phyloP scores from a whole-genome alignment of 30 jellyfish, hydroid and myxozoan genomes.

The Turritopsis dohrnii region DNA sequence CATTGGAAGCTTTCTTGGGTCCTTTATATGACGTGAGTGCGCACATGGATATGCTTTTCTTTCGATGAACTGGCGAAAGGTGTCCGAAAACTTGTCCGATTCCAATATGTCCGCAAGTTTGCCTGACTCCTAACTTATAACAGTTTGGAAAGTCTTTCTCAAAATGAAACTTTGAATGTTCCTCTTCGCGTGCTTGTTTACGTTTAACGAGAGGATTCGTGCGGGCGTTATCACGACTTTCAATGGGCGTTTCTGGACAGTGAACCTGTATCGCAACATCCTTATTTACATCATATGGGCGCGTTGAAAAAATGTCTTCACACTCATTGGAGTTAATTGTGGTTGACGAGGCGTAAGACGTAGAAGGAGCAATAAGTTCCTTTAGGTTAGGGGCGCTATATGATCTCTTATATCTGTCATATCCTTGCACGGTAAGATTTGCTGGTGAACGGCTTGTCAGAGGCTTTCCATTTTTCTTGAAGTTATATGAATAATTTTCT shows the following conservation, averaged over 20 bases:
- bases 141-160: background rate
- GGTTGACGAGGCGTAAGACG: background rate
- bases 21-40: background rate
- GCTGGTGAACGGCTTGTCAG: background rate
- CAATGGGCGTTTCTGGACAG: background rate
- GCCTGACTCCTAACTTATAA: background rate
- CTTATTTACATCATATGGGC: background rate
- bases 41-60: constrained; percentile 11
- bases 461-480: background rate
- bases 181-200: background rate
- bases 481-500: background rate
- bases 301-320: background rate
- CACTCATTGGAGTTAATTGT: background rate
- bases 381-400: background rate
- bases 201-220: background rate
- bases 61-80: background rate
- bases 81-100: no score
- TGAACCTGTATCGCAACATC: background rate
- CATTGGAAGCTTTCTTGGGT: background rate
- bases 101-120: no score
- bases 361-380: background rate
- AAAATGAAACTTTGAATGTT: background rate
- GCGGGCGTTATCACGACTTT: background rate
- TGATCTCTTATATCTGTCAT: background rate
- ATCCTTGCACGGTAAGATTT: background rate